Base-by-base conservation (phyloP, 2,113 vertebrate genomes). In the Vanacampus margaritifer region DNA sequence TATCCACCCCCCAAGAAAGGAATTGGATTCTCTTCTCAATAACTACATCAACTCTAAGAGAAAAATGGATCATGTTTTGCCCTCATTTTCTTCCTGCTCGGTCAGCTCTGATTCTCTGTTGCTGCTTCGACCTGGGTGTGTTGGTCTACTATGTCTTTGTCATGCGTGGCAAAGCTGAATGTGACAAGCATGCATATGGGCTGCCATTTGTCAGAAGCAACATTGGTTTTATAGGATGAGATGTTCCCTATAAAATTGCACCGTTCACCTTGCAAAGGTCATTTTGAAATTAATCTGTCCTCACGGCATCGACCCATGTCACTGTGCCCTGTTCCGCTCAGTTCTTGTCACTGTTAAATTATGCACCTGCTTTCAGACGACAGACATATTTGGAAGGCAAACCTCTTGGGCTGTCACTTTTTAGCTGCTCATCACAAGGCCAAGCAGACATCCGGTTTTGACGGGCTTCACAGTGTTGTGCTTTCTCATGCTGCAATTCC, bases 41-140 rank as follows among this genome's bases (percentile, higher is more conserved):
- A n/a, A 76, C 73, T 76, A 81, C 59, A 65, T 69, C 68, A 68
- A 83, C 83, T 71, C n/a, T n/a, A n/a, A n/a, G n/a, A n/a, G 65
- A 64, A 67, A 61, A 60, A 72, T 64, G 24, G 75, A 65, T 23
- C 66, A 64, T 73, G 74, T 70, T 51, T 69, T 86, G 73, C 67
- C 67, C 54, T 14, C 24, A 32, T 57, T 57, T 57, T 82, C 57
- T 74, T 75, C 53, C 64, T 75, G 82, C 78, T 60, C 73, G 48
- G 75, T 84, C 83, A 74, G 74, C 81, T 54, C 53, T 28, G 54
- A 26, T 48, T 36, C 56, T 84, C 58, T 60, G 74, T 60, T 21
- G 26, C 67, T 17, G 54, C 43, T 77, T 64, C 58, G 78, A 68
- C 67, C 70, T 48, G 72, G 76, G 68, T 66, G 51, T 41, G 32